phyloP scores from a whole-genome alignment of 2,797 vertebrate genomes.

The Chaetodon trifasciatus region DNA sequence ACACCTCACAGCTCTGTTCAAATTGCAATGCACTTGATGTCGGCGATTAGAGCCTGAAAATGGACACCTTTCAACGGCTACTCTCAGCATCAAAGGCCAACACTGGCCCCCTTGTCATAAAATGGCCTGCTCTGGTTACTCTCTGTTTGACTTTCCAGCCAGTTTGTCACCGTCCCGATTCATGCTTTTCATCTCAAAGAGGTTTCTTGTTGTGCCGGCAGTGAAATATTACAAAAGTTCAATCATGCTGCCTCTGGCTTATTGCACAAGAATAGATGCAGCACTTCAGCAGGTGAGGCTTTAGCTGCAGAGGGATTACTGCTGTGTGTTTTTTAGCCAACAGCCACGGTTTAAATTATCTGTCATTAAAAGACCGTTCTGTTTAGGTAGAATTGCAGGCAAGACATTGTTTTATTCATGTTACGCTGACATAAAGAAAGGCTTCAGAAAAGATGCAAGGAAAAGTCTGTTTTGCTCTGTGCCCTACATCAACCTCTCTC shows the following conservation, averaged over 20 bases:
- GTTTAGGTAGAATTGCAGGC: background rate
- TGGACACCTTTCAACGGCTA: conserved; percentile 82
- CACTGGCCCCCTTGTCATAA: conserved; percentile 74
- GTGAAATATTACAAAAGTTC: conserved; percentile 83
- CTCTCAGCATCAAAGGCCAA: conserved; percentile 81
- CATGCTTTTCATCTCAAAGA: conserved; percentile 77
- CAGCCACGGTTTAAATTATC: conserved; percentile 26
- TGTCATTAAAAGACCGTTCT: conserved; percentile 11
- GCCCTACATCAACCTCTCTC: conserved; percentile 44
- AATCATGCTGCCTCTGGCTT: conserved; percentile 69
- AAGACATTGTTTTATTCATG: conserved; percentile 22
- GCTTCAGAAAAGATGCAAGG: conserved; percentile 13
- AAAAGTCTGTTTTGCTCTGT: conserved; percentile 27
- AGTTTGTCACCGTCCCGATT: conserved; percentile 83
- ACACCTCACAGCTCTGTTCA: conserved; percentile 68
- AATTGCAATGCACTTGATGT: conserved; percentile 74
- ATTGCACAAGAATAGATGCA: conserved; percentile 72
- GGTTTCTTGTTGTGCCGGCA: conserved; percentile 76
- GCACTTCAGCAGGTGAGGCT: conserved; percentile 70
- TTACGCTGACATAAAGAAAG: conserved; percentile 12
- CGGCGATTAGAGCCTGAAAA: conserved; percentile 74
- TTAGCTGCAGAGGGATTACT: conserved; percentile 36
- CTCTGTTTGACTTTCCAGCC: conserved; percentile 83
- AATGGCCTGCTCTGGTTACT: conserved; percentile 78
- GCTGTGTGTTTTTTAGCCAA: conserved; percentile 9